These are phyloP conservation scores for Leptoclinus maculatus DNA, from an alignment of 2,797 vertebrate species.

Conservation along the genomic window DNA sequence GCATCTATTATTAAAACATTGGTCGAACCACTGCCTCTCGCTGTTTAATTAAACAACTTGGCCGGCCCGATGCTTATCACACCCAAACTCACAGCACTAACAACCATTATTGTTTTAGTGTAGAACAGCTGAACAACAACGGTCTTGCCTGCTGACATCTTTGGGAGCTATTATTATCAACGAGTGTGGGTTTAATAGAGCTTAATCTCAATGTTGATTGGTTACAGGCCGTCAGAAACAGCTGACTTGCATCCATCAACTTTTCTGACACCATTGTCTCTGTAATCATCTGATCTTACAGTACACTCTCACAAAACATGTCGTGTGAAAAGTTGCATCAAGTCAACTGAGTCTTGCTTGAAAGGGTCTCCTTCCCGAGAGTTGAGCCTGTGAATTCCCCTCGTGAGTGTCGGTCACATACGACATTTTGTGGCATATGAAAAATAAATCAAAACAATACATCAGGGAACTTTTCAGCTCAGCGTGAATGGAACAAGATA, in stretches of 20 bases:
- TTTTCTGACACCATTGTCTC: slow-evolving; percentile 33
- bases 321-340: slow-evolving; percentile 32
- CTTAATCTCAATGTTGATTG: slow-evolving; percentile 55
- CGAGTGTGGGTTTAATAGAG: slow-evolving; percentile 47
- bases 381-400: slow-evolving; percentile 6
- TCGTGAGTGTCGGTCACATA: neutral
- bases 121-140: neutral
- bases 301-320: slow-evolving; percentile 26
- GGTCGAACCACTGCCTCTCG: slow-evolving; percentile 26
- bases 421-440: slow-evolving; percentile 23
- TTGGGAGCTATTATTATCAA: slow-evolving; percentile 63
- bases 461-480: slow-evolving; percentile 14
- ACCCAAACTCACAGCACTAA: slow-evolving; percentile 5
- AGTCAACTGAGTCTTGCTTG: slow-evolving; percentile 32
- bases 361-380: slow-evolving; percentile 35
- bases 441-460: slow-evolving; percentile 26
- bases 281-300: slow-evolving; percentile 44
- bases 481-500: slow-evolving; percentile 17
- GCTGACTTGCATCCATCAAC: slow-evolving; percentile 49
- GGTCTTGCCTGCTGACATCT: slow-evolving; percentile 29
- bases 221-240: slow-evolving; percentile 44
- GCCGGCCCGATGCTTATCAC: slow-evolving; percentile 9
- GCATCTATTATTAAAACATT: slow-evolving; percentile 56
- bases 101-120: slow-evolving; percentile 10
- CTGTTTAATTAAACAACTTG: slow-evolving; percentile 50